Evolutionary conservation across 2,113 vertebrate species (phyloP), one percentile per base, ranked within the genome.

Genomic region (Epinephelus moara): DNA sequence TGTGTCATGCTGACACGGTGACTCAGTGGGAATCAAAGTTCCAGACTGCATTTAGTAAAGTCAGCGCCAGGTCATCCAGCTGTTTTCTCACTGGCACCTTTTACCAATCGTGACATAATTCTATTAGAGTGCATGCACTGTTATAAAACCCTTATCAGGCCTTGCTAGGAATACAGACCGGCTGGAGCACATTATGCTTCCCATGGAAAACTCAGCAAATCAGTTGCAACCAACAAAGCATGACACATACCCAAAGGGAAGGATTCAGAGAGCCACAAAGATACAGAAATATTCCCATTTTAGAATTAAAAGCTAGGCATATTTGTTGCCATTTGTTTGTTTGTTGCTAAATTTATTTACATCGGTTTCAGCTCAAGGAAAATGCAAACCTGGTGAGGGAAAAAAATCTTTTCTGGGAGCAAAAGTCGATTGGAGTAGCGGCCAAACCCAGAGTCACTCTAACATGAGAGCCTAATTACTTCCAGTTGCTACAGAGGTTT

Each of bases 401-500:
- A 12, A 69, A 60, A 23, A 52, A 8, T 1, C 2, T 19, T 67
- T 63, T 45, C 40, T 69, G 40, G 40, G 67, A 70, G 23, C 13
- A 66, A 75, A 67, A 70, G 27, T 73, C 4, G 21, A 55, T 12
- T 50, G 78, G 40, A 40, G 50, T 23, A 18, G 63, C 50, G 71
- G 80, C 87, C 85, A 93, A 91, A 86, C 75, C 33, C 83, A 67
- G 52, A 82, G 52, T 40, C 45, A 78, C 63, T 70, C 47, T 52
- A 74, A 88, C 72, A 86, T 49, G 70, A 75, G 71, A 56, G 42
- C 3, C 53, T 89, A 87, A 93, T 91, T 62, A 75, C 69, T 90
- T 88, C 84, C 90, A 91, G 74, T 84, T 84, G 87, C 76, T 70
- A 12, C 23, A 60, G 40, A 59, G 67, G n/a, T 63, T 91, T 85